Conservation (phyloP, 1,140 invertebrate genomes). For the Coelopa frigida region DNA sequence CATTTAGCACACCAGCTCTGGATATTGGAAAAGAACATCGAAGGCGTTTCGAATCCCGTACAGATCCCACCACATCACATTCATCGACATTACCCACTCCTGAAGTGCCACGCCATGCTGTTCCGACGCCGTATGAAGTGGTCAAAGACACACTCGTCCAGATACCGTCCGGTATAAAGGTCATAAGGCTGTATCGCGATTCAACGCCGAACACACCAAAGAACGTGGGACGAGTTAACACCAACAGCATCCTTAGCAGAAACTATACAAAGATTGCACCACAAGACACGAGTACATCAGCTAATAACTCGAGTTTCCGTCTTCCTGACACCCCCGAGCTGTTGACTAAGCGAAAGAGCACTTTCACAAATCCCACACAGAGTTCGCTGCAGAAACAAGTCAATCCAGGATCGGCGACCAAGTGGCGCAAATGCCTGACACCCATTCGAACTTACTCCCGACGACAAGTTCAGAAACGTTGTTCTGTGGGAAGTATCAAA, state of each 20-base stretch:
- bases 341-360: too few relatives aligned
- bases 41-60: too few relatives aligned
- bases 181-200: neutral
- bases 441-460: conserved; percentile 22
- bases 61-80: too few relatives aligned
- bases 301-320: neutral
- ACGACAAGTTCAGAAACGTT: neutral
- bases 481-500: neutral
- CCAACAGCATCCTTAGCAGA: too few relatives aligned
- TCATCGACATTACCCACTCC: neutral
- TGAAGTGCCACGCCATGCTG: neutral
- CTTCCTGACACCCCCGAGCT: conserved; percentile 1
- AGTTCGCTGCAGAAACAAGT: neutral
- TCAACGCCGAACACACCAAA: neutral
- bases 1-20: conserved; percentile 10
- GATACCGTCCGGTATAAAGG: neutral
- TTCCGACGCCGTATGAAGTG: neutral
- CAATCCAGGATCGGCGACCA: conserved; percentile 2
- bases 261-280: too few relatives aligned
- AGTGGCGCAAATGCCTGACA: conserved; percentile 16
- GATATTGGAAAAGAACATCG: neutral
- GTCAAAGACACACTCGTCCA: neutral
- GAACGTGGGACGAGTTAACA: conserved; percentile 2
- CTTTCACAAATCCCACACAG: neutral
- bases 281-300: too few relatives aligned